phyloP scores from a whole-genome alignment of 2,113 vertebrate species.

The Daphoenositta chrysoptera region DNA sequence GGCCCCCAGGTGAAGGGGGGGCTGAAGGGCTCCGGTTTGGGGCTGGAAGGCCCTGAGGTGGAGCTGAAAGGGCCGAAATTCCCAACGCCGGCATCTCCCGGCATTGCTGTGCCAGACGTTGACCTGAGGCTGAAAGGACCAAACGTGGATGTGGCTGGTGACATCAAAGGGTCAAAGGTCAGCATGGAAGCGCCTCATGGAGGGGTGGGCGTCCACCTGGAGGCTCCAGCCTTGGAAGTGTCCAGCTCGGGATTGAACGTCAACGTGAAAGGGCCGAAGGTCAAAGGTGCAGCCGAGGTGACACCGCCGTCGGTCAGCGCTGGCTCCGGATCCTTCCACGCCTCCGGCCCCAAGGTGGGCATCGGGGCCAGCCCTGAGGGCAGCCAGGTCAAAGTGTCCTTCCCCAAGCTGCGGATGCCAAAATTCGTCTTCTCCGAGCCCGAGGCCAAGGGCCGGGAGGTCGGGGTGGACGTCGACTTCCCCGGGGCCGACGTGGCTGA shows the following conservation, averaged over 20 bases:
- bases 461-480: constrained; percentile 74
- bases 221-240: background rate
- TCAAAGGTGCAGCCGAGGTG: background rate
- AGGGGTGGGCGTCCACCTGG: background rate
- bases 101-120: background rate
- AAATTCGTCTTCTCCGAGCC: constrained; percentile 66
- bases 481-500: constrained; percentile 11
- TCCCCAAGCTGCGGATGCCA: constrained; percentile 76
- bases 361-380: background rate
- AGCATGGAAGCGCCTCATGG: background rate
- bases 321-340: background rate
- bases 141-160: background rate
- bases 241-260: background rate
- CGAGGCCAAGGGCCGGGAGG: constrained; percentile 66
- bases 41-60: background rate
- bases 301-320: background rate
- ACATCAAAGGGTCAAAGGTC: background rate
- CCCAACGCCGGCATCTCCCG: background rate
- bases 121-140: constrained; percentile 61
- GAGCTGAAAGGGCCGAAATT: background rate
- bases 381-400: constrained; percentile 58
- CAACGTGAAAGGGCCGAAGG: constrained; percentile 63
- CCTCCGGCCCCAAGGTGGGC: background rate
- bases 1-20: constrained; percentile 42
- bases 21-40: background rate